phyloP scores from a whole-genome alignment of 1,140 invertebrate species.

The Solenopsis invicta region DNA sequence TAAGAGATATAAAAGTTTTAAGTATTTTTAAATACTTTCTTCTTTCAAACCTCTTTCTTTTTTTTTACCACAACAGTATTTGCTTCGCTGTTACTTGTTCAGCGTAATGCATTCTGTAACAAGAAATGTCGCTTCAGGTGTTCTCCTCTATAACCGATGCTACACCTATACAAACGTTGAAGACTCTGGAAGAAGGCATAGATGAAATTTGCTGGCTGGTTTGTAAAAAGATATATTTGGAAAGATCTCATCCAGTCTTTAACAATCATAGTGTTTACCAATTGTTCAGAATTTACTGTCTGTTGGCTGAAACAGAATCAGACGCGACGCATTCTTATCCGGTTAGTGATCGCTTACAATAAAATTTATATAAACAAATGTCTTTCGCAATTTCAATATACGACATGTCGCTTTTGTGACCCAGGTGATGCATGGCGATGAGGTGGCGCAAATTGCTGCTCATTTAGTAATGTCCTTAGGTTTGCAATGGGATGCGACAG shows the following conservation, averaged over 20 bases:
- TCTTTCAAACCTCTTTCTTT: neutral
- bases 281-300: conserved; percentile 93
- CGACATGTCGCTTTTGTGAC: conserved; percentile 57
- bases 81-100: neutral
- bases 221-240: conserved; percentile 89
- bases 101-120: neutral
- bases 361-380: conserved; percentile 14
- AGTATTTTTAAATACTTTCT: neutral
- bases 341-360: conserved; percentile 53
- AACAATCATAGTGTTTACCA: conserved; percentile 90
- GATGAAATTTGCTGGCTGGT: conserved; percentile 93
- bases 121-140: conserved; percentile 67
- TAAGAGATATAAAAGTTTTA: neutral
- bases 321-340: conserved; percentile 81
- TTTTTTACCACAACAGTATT: neutral
- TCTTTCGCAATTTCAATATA: neutral
- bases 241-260: conserved; percentile 88
- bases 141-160: conserved; percentile 82
- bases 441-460: conserved; percentile 90
- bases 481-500: conserved; percentile 89
- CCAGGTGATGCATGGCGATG: conserved; percentile 90
- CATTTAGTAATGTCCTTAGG: conserved; percentile 90
- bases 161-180: conserved; percentile 77
- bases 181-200: conserved; percentile 81
- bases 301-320: conserved; percentile 90